Evolutionary conservation across 2,797 vertebrate genomes (phyloP).

Genomic region (Sandelia bainsii): DNA sequence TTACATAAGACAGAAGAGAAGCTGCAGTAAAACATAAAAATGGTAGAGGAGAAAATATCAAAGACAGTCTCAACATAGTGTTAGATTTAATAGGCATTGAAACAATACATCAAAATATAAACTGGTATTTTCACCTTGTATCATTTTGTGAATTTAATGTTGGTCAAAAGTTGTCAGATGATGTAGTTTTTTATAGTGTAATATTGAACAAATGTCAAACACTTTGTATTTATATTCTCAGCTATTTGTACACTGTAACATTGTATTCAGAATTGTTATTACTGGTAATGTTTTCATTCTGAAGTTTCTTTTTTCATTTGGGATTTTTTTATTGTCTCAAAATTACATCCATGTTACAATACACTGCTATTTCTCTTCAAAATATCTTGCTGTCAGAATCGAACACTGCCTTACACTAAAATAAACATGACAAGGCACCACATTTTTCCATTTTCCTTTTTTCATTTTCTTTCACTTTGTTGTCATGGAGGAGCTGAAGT

Average conservation of each 20-base stretch:
- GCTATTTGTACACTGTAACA: slow-evolving; percentile 65
- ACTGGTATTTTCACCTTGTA: slow-evolving; percentile 32
- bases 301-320: slow-evolving; percentile 4
- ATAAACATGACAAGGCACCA: slow-evolving; percentile 61
- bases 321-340: slow-evolving; percentile 15
- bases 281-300: slow-evolving; percentile 31
- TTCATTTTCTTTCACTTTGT: slow-evolving; percentile 9
- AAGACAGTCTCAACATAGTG: background rate
- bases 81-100: background rate
- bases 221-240: slow-evolving; percentile 77
- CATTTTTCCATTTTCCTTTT: slow-evolving; percentile 12
- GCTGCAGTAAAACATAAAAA: slow-evolving; percentile 32
- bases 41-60: slow-evolving; percentile 1
- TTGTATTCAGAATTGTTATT: slow-evolving; percentile 53
- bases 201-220: slow-evolving; percentile 53
- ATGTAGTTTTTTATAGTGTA: slow-evolving; percentile 58
- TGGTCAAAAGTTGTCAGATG: slow-evolving; percentile 37
- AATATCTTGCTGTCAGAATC: slow-evolving; percentile 60
- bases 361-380: slow-evolving; percentile 26
- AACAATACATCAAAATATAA: slow-evolving; percentile 33
- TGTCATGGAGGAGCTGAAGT: background rate
- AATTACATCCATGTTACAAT: slow-evolving; percentile 45
- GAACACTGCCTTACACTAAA: slow-evolving; percentile 78
- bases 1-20: background rate
- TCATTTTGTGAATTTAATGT: slow-evolving; percentile 44